These are phyloP conservation scores for Muntiacus reevesi DNA, from an alignment of 2,113 vertebrate genomes.

Conservation along the genomic window DNA sequence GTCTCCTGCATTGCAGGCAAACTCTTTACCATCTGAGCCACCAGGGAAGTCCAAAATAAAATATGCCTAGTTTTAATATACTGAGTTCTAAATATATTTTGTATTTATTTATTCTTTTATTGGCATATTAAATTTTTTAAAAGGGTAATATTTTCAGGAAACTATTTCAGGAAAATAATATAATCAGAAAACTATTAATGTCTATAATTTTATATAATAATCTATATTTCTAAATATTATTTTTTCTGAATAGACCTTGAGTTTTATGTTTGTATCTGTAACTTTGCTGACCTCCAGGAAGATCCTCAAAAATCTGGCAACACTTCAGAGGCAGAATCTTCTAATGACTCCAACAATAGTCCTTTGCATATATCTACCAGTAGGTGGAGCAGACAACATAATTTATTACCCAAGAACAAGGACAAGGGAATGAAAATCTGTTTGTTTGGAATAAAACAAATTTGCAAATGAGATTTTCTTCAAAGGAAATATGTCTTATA, in stretches of 20 bases:
- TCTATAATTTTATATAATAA: not conserved
- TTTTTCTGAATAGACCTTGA: not conserved
- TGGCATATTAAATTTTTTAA: not conserved
- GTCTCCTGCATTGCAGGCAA: not conserved
- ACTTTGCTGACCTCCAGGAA: not conserved
- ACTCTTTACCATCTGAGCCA: not conserved
- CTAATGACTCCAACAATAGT: not conserved
- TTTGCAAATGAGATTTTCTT: conserved; percentile 73
- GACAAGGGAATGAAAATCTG: conserved; percentile 35
- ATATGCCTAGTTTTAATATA: not conserved
- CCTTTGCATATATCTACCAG: conserved; percentile 60
- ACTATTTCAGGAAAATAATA: not conserved
- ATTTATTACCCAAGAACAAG: conserved; percentile 68
- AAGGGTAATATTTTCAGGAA: not conserved
- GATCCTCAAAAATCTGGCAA: not conserved
- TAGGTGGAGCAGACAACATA: conserved; percentile 75
- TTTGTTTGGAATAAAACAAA: conserved; percentile 67
- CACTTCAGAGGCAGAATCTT: not conserved
- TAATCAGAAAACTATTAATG: not conserved
- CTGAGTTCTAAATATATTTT: not conserved
- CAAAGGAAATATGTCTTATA: conserved; percentile 66
- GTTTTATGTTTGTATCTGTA: not conserved
- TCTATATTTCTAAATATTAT: not conserved
- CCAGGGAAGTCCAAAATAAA: not conserved
- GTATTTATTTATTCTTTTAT: not conserved